Conservation (phyloP, 2,113 vertebrate genomes). For the Serinus canaria region DNA sequence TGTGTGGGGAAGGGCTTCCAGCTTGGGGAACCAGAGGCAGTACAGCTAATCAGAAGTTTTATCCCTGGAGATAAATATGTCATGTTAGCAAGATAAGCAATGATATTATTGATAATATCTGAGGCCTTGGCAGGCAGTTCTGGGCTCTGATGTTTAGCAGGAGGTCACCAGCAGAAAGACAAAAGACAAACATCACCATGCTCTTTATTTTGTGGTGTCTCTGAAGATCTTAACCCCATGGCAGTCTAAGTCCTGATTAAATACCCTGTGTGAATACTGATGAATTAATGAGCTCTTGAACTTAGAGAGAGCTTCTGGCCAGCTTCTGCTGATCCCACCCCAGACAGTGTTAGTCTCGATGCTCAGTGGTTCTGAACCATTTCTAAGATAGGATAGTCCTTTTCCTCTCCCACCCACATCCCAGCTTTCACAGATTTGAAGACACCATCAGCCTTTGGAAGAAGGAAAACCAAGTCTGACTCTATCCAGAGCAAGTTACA, state of each 20-base stretch:
- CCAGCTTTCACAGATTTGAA: background rate
- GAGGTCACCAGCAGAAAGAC: background rate
- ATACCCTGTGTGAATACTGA: background rate
- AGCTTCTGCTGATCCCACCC: background rate
- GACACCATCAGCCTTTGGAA: background rate
- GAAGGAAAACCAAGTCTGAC: background rate
- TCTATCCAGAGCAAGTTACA: background rate
- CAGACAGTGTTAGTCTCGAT: background rate
- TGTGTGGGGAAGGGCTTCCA: background rate
- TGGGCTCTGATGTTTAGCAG: background rate
- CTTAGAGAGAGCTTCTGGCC: background rate
- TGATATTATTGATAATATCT: background rate
- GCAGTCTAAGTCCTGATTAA: background rate
- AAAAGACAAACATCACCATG: background rate
- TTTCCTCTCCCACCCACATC: background rate
- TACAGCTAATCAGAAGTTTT: background rate
- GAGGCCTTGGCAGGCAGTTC: background rate
- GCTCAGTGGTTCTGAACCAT: background rate
- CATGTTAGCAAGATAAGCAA: background rate
- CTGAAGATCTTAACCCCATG: background rate
- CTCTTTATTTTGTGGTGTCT: background rate
- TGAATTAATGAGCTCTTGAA: background rate
- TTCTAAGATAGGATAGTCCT: background rate
- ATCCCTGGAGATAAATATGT: background rate
- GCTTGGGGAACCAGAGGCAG: background rate